Percentiles rank a stretch among this genome's conserved stretches.
These are phyloP conservation scores for Morbakka virulenta DNA, from an alignment of 30 jellyfish, hydroid and myxozoan genomes.

Conservation along the genomic window DNA sequence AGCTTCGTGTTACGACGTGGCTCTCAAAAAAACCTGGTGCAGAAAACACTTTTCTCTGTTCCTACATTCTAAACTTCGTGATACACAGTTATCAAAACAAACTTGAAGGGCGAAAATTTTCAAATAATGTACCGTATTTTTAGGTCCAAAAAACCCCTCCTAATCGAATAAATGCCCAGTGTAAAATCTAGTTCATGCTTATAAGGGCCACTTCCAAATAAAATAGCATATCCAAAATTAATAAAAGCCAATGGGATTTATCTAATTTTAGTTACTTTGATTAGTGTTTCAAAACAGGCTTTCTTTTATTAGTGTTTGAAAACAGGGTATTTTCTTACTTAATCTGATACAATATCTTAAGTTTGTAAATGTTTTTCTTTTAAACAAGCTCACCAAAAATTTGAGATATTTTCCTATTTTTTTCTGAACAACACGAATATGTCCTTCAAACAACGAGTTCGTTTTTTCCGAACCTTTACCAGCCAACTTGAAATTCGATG, in stretches of 20 bases:
- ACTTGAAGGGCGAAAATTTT: too few species aligned
- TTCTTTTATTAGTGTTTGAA: background rate
- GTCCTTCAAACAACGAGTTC: background rate
- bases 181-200: background rate
- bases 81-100: too few species aligned
- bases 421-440: background rate
- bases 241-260: background rate
- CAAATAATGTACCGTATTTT: too few species aligned
- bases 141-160: background rate
- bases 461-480: background rate
- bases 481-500: slow-evolving; percentile 2
- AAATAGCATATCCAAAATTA: background rate
- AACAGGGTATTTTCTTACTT: background rate
- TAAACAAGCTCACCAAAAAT: background rate
- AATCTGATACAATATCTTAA: background rate
- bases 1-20: too few species aligned
- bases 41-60: too few species aligned
- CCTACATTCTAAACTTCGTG: too few species aligned
- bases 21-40: too few species aligned
- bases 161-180: background rate
- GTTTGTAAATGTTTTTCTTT: background rate
- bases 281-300: background rate
- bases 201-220: background rate
- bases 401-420: background rate
- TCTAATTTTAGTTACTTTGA: background rate